A percentile compares a stretch with the other conserved stretches of the same genome.
phyloP scores from a whole-genome alignment of 2,888 invertebrate species.

The Cenopis cana region DNA sequence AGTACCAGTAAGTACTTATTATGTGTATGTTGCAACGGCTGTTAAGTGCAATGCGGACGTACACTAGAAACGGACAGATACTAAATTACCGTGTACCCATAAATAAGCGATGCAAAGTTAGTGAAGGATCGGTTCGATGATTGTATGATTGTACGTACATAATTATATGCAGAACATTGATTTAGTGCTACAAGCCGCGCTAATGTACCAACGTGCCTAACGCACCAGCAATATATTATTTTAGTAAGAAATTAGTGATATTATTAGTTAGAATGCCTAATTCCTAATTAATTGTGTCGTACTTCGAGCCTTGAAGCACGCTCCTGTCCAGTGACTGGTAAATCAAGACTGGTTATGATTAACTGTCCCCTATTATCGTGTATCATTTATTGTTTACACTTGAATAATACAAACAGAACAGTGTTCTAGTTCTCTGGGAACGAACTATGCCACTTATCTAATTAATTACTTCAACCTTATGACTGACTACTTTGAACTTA shows the following conservation, averaged over 20 bases:
- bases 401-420: conserved; percentile 44
- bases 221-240: conserved; percentile 16
- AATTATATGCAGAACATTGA: conserved; percentile 35
- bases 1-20: conserved; percentile 24
- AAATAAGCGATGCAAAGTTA: conserved; percentile 52
- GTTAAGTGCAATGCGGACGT: conserved; percentile 36
- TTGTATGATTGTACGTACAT: conserved; percentile 36
- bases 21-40: conserved; percentile 39
- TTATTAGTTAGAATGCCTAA: too few relatives aligned
- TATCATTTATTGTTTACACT: conserved; percentile 33
- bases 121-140: conserved; percentile 49
- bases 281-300: conserved; percentile 2
- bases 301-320: conserved; percentile 32
- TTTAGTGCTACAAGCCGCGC: conserved; percentile 25
- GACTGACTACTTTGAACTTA: conserved; percentile 11
- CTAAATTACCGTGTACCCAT: conserved; percentile 45
- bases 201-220: conserved; percentile 21
- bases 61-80: conserved; percentile 35
- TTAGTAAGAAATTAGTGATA: conserved; percentile 21
- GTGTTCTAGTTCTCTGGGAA: conserved; percentile 43
- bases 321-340: conserved; percentile 21
- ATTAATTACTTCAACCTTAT: conserved; percentile 4
- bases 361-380: conserved; percentile 30
- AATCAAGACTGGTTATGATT: conserved; percentile 35
- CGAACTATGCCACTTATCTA: conserved; percentile 28